Evolutionary conservation across 2,888 invertebrate genomes (phyloP), one percentile per base, ranked within the genome.

Genomic region (Allygus modestus): DNA sequence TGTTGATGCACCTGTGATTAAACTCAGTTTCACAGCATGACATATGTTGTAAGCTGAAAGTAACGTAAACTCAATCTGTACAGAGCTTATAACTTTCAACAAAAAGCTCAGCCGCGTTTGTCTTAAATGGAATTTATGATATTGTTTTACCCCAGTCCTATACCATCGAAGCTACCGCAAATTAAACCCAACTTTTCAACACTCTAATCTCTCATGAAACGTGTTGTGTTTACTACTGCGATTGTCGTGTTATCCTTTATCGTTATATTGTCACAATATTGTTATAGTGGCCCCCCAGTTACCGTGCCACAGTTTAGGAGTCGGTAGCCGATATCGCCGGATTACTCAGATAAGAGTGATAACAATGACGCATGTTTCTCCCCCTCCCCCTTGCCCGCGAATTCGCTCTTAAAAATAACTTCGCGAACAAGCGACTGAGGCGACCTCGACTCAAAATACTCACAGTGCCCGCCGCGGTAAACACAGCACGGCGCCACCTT

Each of bases 341-440:
- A 65, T 65, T 65, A 65, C 65, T 17, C 23, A 28, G 65, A 65
- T 65, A 65, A 65, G 26, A 31, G 65, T 65, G 65, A 65, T 65
- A 65, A 65, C 65, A 65, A 65, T 65, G 65, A 65, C 65, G 65
- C 65, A 65, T 65, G 65, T 65, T 12, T 65, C 15, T 65, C 7
- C 28, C 58, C 23, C 58, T 23, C 23, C n/a, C 65, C 31, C 28
- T 7, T 9, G 2, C 65, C 28, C 65, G 65, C 65, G 65, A 65
- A 65, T 28, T 65, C 23, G 31, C 31, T 26, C 65, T 65, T 28
- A 65, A 65, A 54, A 65, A 65, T 65, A 65, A 28, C 65, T 65
- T 65, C 65, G 65, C 65, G 65, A 65, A 58, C 58, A 23, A 65
- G 28, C 65, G 65, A 31, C 31, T 28, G 15, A 17, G 65, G 4